phyloP scores from a whole-genome alignment of 2,113 vertebrate genomes.

The Coptodon bakossiorum region DNA sequence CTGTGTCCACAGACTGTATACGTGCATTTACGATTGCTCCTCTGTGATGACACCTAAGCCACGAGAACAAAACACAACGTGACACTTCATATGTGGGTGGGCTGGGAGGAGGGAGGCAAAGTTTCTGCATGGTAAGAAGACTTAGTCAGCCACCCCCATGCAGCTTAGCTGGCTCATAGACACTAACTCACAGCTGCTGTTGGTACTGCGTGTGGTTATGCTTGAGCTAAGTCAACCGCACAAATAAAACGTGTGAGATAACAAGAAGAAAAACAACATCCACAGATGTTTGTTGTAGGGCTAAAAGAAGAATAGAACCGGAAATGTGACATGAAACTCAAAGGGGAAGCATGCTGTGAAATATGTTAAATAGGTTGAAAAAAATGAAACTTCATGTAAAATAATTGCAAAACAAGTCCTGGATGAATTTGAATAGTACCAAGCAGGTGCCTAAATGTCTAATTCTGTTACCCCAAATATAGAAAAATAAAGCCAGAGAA shows the following conservation, averaged over 20 bases:
- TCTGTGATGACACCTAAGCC: neutral
- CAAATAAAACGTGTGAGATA: slow-evolving; percentile 27
- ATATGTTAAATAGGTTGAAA: neutral
- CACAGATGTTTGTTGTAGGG: slow-evolving; percentile 34
- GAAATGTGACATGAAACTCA: slow-evolving; percentile 37
- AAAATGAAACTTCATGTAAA: neutral
- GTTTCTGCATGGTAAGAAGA: slow-evolving; percentile 47
- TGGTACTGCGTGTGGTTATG: neutral
- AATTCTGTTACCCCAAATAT: neutral
- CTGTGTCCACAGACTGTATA: neutral
- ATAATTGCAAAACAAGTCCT: neutral
- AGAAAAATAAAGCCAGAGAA: neutral
- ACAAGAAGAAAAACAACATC: neutral
- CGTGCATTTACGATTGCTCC: neutral
- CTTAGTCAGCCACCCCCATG: slow-evolving; percentile 53
- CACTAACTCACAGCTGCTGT: slow-evolving; percentile 37
- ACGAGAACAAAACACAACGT: slow-evolving; percentile 34
- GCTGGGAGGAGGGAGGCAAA: slow-evolving; percentile 11
- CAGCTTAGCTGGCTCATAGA: slow-evolving; percentile 28
- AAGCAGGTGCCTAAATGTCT: neutral
- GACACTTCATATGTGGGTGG: slow-evolving; percentile 30
- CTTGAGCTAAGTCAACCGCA: slow-evolving; percentile 7
- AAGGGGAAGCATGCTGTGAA: slow-evolving; percentile 12
- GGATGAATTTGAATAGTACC: neutral
- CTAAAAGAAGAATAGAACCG: slow-evolving; percentile 20